Base-by-base conservation (phyloP, 2,113 vertebrate genomes). In the Henicopernis longicauda region DNA sequence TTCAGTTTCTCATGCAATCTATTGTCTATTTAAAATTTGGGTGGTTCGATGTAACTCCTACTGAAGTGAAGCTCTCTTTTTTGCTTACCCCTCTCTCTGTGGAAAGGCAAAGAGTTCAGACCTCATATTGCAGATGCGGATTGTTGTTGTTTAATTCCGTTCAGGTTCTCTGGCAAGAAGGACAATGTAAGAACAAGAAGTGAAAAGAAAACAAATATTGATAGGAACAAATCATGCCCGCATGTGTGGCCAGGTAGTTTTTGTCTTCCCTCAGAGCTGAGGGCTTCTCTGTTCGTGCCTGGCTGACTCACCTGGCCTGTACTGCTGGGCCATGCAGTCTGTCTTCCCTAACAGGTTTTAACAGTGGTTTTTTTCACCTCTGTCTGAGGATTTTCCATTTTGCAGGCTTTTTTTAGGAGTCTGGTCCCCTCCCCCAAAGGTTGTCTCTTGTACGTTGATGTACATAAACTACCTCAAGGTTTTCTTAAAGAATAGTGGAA, bases 401-500 rank as follows among this genome's bases (percentile, higher is more conserved):
- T 93, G 15, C 52, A 59, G 57, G 13, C 3, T 65, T 36, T 55
- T 66, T 82, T 32, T 1, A 54, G 32, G 20, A 58, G 22, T 76
- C 8, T 11, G 34, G 7, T 86, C 65, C 50, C n/a, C 14, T 82
- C 55, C 63, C 50, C 17, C 59, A 84, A 70, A 79, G 6, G 25
- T 62, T 16, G 7, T 40, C 23, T 74, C 45, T 65, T 96, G 32
- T 80, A 7, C 76, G 47, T 47, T 94, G 66, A 57, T 79, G 23
- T 82, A 40, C 31, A 49, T 85, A 36, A 96, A 76, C 49, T 69
- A 79, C 66, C 52, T 76, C 70, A 95, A 91, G 61, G 70, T 78
- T 93, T 81, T 92, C 52, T 80, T 86, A 62, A 95, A 96, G 89
- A 94, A 93, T 87, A 95, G 93, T 96, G 95, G 87, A 97, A 95